Base-by-base conservation (phyloP, 2,797 vertebrate species). In the Hemibagrus guttatus region DNA sequence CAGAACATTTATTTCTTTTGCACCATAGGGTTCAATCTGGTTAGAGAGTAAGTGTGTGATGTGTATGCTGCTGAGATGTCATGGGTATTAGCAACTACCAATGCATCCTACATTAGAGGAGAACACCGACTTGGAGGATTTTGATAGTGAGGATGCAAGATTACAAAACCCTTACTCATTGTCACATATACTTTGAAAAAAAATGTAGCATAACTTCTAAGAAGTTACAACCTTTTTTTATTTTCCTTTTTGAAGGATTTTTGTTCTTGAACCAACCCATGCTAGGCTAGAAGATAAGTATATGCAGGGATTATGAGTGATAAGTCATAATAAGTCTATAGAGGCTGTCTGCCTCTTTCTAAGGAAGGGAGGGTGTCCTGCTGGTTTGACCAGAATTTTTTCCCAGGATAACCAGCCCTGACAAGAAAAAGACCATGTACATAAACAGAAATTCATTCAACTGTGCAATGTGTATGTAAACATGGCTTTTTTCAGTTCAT, bases 191-290 rank as follows among this genome's bases (percentile, higher is more conserved):
- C 52, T 83, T 85, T 56, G n/a, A 75, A 91, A 86, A 91, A 82
- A 91, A 87, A 91, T 94, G 93, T 91, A 91, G 92, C 61, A 84
- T 93, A 93, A 96, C 94, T 96, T 96, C 95, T 95, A 89, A 94
- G 95, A 96, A 96, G 96, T 96, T 95, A 89, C 42, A 87, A 84
- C 91, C 88, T 88, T 85, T 90, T 94, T 95, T 49, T 49, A 49
- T 49, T 91, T 92, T 90, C 91, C 91, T 92, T 93, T 94, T 92
- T 94, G 92, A 95, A 95, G 94, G 94, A 95, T 94, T 94, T 92
- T 92, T 93, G 78, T 92, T 92, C 78, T 87, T 26, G 46, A 91
- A 89, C 83, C 83, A 85, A 91, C 87, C 61, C 90, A 81, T 91
- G 88, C 78, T 86, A 85, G 87, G 90, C 89, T 87, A 72, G 88